Evolutionary conservation across 1,140 invertebrate species (phyloP).

Genomic region (Polypedilum vanderplanki): DNA sequence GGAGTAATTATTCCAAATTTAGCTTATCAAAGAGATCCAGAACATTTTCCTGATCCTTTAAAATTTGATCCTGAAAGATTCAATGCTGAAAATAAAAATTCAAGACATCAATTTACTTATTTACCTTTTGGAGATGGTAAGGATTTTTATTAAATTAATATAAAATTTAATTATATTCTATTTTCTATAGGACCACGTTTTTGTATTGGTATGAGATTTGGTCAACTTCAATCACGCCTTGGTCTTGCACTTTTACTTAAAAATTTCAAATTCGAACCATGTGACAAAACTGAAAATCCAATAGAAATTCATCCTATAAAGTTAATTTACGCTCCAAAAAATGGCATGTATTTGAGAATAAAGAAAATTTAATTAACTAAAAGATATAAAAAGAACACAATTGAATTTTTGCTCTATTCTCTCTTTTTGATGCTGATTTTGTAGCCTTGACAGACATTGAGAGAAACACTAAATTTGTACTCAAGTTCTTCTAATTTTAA

Average conservation of each 20-base stretch:
- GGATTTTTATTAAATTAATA: background rate
- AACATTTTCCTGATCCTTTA: constrained; percentile 48
- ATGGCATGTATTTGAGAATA: background rate
- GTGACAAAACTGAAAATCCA: background rate
- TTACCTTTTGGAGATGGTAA: constrained; percentile 48
- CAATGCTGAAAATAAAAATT: constrained; percentile 41
- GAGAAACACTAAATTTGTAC: background rate
- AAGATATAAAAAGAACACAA: background rate
- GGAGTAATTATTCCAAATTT: constrained; percentile 40
- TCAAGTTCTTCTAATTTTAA: background rate
- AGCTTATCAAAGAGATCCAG: constrained; percentile 46
- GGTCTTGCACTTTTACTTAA: constrained; percentile 37
- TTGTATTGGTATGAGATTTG: constrained; percentile 36
- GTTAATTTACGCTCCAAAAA: background rate
- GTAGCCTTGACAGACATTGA: background rate
- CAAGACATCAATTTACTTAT: constrained; percentile 47
- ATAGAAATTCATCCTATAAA: background rate
- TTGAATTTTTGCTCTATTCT: background rate
- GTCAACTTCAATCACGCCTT: constrained; percentile 42
- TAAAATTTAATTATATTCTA: no score
- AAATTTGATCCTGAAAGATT: constrained; percentile 47
- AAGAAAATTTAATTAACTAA: background rate
- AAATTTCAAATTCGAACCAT: background rate
- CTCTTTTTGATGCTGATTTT: background rate
- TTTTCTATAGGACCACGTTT: background rate